phyloP scores from a whole-genome alignment of 2,888 invertebrate species.

The Ypsolopha scabrella region DNA sequence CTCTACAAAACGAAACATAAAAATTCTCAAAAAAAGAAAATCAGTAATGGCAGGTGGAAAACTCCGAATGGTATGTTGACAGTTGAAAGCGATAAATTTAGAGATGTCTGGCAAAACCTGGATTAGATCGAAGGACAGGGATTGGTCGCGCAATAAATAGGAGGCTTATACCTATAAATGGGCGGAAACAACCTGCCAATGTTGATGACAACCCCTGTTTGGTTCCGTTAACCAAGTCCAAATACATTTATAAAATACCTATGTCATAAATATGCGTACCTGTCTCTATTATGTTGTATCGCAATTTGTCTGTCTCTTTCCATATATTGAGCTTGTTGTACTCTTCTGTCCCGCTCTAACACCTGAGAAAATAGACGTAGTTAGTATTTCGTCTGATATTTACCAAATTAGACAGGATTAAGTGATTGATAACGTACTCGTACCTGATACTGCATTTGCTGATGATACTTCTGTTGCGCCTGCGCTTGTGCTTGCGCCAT shows the following conservation, averaged over 20 bases:
- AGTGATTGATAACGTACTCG: neutral
- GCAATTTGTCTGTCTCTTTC: conserved; percentile 45
- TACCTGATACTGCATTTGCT: conserved; percentile 23
- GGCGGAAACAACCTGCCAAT: too few relatives aligned
- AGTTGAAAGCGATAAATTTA: neutral
- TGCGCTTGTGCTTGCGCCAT: conserved; percentile 24
- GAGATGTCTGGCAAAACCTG: too few relatives aligned
- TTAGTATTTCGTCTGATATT: too few relatives aligned
- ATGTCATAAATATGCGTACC: conserved; percentile 23
- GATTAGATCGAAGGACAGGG: too few relatives aligned
- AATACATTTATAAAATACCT: too few relatives aligned
- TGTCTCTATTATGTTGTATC: conserved; percentile 38
- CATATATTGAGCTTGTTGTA: conserved; percentile 49
- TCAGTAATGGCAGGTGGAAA: too few relatives aligned
- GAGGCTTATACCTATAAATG: too few relatives aligned
- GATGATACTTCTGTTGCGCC: conserved; percentile 16
- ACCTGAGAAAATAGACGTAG: conserved; percentile 13
- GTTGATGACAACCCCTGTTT: too few relatives aligned
- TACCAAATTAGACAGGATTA: neutral
- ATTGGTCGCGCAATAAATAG: too few relatives aligned
- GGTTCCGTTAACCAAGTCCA: too few relatives aligned
- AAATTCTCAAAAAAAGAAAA: neutral
- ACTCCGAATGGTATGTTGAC: too few relatives aligned
- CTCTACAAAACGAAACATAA: conserved; percentile 24
- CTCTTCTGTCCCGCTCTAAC: conserved; percentile 50